Evolutionary conservation across 2,113 vertebrate species (phyloP), one percentile per base, ranked within the genome.

Genomic region (Loxodonta africana): DNA sequence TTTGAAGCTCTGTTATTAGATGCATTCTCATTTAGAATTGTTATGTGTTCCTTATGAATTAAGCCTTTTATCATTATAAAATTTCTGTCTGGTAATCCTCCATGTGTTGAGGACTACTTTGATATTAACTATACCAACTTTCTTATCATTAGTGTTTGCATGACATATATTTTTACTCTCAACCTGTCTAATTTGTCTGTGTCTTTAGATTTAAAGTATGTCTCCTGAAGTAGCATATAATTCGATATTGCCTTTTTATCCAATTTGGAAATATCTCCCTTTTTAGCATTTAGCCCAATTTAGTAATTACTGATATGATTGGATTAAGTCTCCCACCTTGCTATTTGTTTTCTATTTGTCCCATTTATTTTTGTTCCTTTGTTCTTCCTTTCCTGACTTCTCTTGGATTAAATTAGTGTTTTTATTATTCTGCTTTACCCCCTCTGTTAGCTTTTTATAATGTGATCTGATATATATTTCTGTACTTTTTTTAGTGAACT

Each of bases 1-100:
- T 93, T 93, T 93, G 37, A 60, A 95, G 20, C 21, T 65, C 74
- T 94, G 12, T 91, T 67, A 67, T 84, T 95, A 85, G 26, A 44
- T 74, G 10, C 20, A 30, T 30, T 18, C 6, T 88, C 48, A 67
- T 60, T 95, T 93, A 67, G 14, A 65, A 74, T 23, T 17, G 53
- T 57, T 88, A 37, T 21, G 9, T 60, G 25, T n/a, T 95, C n/a
- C 18, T 83, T 26, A 48, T 77, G 26, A 88, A 77, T 33, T 57
- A 57, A 57, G 53, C 53, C 53, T 12, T 57, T 57, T 57, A 57
- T 57, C 15, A 63, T 77, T 14, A 11, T 73, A 95, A 87, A 77
- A 88, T 82, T 57, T 92, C 41, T 67, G 71, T 80, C 41, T 65
- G 48, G 6, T 28, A 65, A 85, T 63, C 53, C 7, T 69, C 78